These are phyloP conservation scores for Zoanthus sociatus DNA, from an alignment of 92 coral and sea anemone genomes.

Conservation along the genomic window DNA sequence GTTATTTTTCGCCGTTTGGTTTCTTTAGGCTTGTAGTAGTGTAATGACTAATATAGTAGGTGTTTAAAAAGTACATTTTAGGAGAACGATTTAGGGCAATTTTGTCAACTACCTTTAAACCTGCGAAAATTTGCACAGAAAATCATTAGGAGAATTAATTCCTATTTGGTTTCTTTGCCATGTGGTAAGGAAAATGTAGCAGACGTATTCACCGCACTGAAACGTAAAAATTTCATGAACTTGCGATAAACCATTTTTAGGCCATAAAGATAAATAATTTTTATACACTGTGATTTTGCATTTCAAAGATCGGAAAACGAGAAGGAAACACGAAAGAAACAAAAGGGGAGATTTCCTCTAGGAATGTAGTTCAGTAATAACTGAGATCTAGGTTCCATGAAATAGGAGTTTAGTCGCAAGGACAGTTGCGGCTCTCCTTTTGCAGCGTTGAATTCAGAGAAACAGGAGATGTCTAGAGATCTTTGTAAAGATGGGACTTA, in stretches of 20 bases:
- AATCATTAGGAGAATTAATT: too few species aligned
- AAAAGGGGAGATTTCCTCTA: not conserved
- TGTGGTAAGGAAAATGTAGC: not conserved
- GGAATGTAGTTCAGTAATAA: not conserved
- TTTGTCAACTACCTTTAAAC: too few species aligned
- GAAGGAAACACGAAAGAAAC: not conserved
- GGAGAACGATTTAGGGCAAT: too few species aligned
- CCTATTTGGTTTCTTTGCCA: too few species aligned
- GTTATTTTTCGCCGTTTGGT: too few species aligned
- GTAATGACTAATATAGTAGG: too few species aligned
- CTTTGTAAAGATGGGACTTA: not conserved
- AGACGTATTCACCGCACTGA: too few species aligned
- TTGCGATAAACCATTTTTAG: not conserved
- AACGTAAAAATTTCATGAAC: not conserved
- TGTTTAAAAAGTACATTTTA: too few species aligned
- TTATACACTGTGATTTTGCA: conserved; percentile 26
- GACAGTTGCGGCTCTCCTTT: not conserved
- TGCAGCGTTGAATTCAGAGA: not conserved
- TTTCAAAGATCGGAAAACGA: conserved; percentile 46
- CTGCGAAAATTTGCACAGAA: too few species aligned
- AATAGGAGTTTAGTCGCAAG: not conserved
- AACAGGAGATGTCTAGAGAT: too few species aligned
- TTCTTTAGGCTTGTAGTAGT: too few species aligned
- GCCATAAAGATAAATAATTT: conserved; percentile 5
- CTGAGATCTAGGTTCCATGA: not conserved